Conservation (phyloP, 2,797 vertebrate genomes). For the Hemibagrus guttatus region DNA sequence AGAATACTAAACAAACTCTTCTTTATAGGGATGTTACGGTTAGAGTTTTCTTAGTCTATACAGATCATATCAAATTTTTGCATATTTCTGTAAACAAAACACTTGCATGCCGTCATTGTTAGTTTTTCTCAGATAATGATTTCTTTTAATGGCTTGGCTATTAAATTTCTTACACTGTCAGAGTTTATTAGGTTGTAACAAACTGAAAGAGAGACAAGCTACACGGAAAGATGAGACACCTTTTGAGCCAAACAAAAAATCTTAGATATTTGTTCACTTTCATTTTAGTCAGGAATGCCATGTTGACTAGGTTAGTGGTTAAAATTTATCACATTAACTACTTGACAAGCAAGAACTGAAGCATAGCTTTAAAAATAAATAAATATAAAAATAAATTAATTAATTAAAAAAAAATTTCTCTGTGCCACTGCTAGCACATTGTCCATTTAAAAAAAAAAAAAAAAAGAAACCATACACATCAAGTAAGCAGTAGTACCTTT, state of each 20-base stretch:
- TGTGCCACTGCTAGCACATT: background rate
- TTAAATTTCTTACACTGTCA: background rate
- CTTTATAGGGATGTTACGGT: too few species aligned
- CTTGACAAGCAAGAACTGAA: background rate
- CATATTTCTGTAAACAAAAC: background rate
- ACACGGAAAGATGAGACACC: background rate
- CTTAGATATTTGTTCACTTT: background rate
- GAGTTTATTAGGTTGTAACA: background rate
- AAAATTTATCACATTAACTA: too few species aligned
- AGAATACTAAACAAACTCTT: background rate
- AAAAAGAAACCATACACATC: background rate
- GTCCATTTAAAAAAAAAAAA: background rate
- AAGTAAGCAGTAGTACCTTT: conserved; percentile 5
- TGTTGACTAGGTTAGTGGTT: too few species aligned
- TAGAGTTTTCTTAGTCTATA: too few species aligned
- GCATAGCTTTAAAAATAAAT: background rate
- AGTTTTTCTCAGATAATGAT: background rate
- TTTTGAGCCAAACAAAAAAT: background rate
- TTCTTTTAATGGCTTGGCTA: background rate
- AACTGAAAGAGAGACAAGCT: background rate
- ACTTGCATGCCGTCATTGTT: background rate
- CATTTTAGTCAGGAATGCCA: background rate
- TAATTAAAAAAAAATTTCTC: background rate
- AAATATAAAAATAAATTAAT: too few species aligned
- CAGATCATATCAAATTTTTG: too few species aligned